Base-by-base conservation (phyloP, 53 echinoderm and acorn worm genomes). In the Echinometra lucunter region DNA sequence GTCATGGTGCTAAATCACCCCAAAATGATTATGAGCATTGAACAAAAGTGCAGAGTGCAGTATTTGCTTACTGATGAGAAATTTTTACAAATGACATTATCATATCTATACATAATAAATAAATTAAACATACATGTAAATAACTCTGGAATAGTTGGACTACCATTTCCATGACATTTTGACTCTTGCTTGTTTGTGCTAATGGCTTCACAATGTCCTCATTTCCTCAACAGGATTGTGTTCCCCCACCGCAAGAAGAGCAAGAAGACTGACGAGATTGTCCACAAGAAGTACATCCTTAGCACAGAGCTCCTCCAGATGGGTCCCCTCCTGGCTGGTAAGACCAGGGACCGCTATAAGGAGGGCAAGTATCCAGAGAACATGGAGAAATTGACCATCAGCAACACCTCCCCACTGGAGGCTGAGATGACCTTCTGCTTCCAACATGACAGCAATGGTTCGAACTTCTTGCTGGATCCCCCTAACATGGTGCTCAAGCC, bases 341-440 rank as follows among this genome's bases (percentile, higher is more conserved):
- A 99, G 95, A 96, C 98, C 56, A 94, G 99, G 67, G 99, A 99
- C 95, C 95, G 99, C 32, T 99, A 99, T 97, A 98, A 96, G 92
- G 99, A 99, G 47, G 98, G 99, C 87, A 98, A 97, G 66, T 99
- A 99, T 90, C 99, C 99, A 13, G 99, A 99, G 96, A 99, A 99
- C 94, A 95, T 96, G 95, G 99, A 99, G 96, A 99, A 98, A 58
- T 89, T 99, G 85, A 98, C 97, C 92, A 96, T 99, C 92, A 90
- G 95, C 88, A 99, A 99, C 94, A 97, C 99, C 27, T 99, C 99
- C 3, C 99, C 99, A 35, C 94, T 99, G 57, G 99, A 99, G 78
- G 97, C 98, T 15, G 99, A 99, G 30, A 92, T 99, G 37, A 96
- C 96, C 16, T 99, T 99, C 95, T 99, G 99, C 96, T 98, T 97